Evolutionary conservation across 1,140 invertebrate species (phyloP).

Genomic region (Drosophila parvula): DNA sequence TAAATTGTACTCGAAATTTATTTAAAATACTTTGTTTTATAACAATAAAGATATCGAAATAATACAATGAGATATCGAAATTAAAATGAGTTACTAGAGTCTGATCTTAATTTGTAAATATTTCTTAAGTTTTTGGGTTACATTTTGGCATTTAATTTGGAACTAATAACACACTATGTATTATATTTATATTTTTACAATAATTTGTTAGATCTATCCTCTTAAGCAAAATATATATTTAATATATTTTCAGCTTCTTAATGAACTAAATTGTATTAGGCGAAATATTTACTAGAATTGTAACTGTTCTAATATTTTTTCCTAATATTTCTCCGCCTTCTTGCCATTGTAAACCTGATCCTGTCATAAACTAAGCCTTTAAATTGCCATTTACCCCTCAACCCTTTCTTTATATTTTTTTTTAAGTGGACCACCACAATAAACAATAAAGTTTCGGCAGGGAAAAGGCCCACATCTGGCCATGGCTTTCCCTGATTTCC

Average conservation of each 20-base stretch:
- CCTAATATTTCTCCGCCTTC: background rate
- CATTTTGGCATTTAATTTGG: no score
- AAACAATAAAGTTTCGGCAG: slow-evolving; percentile 18
- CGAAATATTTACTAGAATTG: background rate
- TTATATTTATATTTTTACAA: no score
- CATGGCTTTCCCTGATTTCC: slow-evolving; percentile 13
- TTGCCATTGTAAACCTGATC: background rate
- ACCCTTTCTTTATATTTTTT: background rate
- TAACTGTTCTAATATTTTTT: background rate
- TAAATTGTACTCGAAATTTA: no score
- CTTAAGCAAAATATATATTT: no score
- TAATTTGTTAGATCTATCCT: no score
- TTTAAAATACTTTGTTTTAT: no score
- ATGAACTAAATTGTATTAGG: background rate
- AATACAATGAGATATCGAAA: no score
- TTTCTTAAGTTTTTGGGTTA: no score
- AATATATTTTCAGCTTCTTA: background rate
- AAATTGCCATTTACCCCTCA: slow-evolving; percentile 1
- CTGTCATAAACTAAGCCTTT: slow-evolving; percentile 5
- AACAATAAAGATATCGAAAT: no score
- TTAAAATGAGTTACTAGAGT: no score
- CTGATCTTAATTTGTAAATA: no score
- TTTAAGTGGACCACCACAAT: background rate
- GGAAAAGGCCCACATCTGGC: slow-evolving; percentile 31
- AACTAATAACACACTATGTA: no score